Evolutionary conservation across 2,888 invertebrate species (phyloP).

Genomic region (Oscheius sp.): DNA sequence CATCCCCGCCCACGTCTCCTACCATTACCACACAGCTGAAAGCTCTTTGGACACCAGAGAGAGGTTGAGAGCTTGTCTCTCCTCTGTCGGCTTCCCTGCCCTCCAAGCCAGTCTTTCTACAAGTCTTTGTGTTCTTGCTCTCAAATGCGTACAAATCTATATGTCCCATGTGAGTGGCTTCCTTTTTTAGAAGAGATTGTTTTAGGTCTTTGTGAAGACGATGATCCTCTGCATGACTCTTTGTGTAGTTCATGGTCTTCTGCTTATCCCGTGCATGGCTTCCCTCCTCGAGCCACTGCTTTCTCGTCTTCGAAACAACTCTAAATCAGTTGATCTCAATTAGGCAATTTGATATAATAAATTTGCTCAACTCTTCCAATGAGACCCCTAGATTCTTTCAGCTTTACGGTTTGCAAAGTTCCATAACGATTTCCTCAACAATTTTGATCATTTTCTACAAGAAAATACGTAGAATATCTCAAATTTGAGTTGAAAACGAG

Average conservation of each 20-base stretch:
- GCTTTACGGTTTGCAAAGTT: no score
- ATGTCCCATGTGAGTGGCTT: constrained; percentile 56
- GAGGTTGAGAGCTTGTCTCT: constrained; percentile 43
- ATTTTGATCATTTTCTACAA: no score
- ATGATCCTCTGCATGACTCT: constrained; percentile 58
- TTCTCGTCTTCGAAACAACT: constrained; percentile 7
- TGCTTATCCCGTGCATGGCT: constrained; percentile 52
- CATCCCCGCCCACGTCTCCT: constrained; percentile 64
- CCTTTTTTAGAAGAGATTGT: not conserved
- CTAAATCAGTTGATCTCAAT: not conserved
- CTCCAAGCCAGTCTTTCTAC: constrained; percentile 62
- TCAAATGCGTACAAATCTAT: constrained; percentile 64
- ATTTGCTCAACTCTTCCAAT: no score
- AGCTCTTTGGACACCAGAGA: not conserved
- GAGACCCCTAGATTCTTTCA: no score
- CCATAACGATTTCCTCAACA: no score
- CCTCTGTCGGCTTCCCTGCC: constrained; percentile 59
- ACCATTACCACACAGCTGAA: constrained; percentile 60
- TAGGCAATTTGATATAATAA: not conserved
- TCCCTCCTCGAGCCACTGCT: constrained; percentile 26
- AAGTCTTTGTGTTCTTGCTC: constrained; percentile 61
- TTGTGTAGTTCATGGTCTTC: constrained; percentile 53
- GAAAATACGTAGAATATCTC: no score
- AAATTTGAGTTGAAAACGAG: no score
- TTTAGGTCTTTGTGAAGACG: constrained; percentile 60